Evolutionary conservation across 2,797 vertebrate species (phyloP).

Genomic region (Steatocranus sp.): DNA sequence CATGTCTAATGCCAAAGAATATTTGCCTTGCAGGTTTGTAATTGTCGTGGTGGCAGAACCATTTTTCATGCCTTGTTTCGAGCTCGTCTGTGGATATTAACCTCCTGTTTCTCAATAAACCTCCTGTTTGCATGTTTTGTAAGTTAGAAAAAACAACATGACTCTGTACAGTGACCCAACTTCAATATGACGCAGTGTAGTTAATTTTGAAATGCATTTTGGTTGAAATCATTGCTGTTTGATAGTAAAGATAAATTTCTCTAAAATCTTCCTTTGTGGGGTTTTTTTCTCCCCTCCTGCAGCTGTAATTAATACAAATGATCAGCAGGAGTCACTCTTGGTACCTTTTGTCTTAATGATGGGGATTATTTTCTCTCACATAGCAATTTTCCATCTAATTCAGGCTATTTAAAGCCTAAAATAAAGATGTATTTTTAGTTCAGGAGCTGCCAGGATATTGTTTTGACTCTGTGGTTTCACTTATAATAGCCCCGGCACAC

Average conservation of each 20-base stretch:
- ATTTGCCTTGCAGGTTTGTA: not conserved
- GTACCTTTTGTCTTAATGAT: not conserved
- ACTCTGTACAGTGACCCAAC: not conserved
- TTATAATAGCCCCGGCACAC: not conserved
- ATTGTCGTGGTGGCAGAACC: not conserved
- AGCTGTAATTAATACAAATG: constrained; percentile 8
- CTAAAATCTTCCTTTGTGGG: fast-evolving
- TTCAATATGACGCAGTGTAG: not conserved
- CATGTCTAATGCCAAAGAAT: not conserved
- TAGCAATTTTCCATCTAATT: not conserved
- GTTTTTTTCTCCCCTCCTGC: not conserved
- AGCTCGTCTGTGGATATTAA: not conserved
- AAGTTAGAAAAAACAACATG: not conserved
- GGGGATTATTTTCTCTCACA: not conserved
- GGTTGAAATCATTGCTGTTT: not conserved
- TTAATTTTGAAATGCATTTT: not conserved
- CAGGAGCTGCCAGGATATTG: not conserved
- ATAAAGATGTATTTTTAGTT: not conserved
- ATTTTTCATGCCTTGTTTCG: not conserved
- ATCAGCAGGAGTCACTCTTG: constrained; percentile 48
- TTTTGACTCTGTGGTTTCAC: not conserved
- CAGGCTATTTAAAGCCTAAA: not conserved
- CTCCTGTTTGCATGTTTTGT: not conserved
- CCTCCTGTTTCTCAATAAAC: not conserved
- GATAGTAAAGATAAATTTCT: not conserved